A percentile compares a stretch with the other conserved stretches of the same genome.
phyloP scores from a whole-genome alignment of 2,888 invertebrate species.

The Brachynemurus nebulosus region DNA sequence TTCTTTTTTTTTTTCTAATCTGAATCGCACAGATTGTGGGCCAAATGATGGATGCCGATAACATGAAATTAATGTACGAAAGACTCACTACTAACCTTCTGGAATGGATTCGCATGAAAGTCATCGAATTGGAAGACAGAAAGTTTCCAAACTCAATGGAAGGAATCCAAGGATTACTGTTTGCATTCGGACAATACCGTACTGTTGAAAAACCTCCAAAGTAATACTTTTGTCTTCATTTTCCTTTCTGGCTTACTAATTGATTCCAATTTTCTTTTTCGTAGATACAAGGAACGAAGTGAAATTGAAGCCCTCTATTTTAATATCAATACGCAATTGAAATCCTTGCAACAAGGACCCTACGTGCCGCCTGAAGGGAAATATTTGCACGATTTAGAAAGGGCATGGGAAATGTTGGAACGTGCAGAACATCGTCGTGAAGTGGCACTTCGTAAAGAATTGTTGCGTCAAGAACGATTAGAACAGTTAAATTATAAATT shows the following conservation, averaged over 20 bases:
- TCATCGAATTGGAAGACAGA: conserved; percentile 65
- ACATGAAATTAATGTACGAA: conserved; percentile 81
- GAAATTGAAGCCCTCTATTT: conserved; percentile 95
- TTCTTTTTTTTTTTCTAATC: neutral
- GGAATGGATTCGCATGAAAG: conserved; percentile 87
- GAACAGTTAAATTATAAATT: conserved; percentile 94
- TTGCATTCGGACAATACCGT: conserved; percentile 87
- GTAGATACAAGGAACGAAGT: conserved; percentile 86
- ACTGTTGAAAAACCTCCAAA: conserved; percentile 97
- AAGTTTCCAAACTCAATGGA: conserved; percentile 89
- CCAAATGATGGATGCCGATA: conserved; percentile 90
- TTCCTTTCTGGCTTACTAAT: no score
- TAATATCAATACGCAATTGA: conserved; percentile 90
- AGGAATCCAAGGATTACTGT: conserved; percentile 81
- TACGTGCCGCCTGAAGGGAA: conserved; percentile 81
- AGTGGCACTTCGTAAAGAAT: conserved; percentile 78
- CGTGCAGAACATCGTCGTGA: conserved; percentile 89
- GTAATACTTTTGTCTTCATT: no score
- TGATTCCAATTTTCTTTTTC: conserved; percentile 7
- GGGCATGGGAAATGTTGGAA: conserved; percentile 87
- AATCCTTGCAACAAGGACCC: conserved; percentile 80
- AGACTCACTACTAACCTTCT: conserved; percentile 69
- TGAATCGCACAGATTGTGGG: conserved; percentile 65
- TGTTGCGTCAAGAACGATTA: conserved; percentile 80
- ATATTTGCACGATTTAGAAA: conserved; percentile 87